Base-by-base conservation (phyloP, 2,113 vertebrate genomes). In the Condylura cristata region DNA sequence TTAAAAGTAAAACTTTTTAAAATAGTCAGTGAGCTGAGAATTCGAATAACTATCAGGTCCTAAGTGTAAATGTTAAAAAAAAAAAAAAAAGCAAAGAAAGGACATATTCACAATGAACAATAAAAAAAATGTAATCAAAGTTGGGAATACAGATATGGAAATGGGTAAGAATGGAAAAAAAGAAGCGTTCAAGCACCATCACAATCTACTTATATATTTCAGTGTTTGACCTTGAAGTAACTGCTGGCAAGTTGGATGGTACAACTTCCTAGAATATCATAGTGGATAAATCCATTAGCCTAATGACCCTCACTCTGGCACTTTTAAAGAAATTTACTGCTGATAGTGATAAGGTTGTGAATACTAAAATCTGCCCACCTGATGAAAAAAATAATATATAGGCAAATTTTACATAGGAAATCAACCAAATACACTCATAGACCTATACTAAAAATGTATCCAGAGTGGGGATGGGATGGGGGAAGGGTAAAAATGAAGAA, bases 281-380 rank as follows among this genome's bases (percentile, higher is more conserved):
- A 91, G 65, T 88, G 37, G 65, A 87, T 93, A 97, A 93, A 97
- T 95, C 95, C 71, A 96, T 96, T 97, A 97, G 83, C 89, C 87
- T 71, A 5, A 46, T 94, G 91, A 94, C 79, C 86, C 89, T 94
- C 46, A 60, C 83, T 89, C 87, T 89, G 86, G 86, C 75, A 97
- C 94, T 96, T 97, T 94, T 91, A 96, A 93, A 83, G 60, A 97
- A 94, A 97, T 97, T 93, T 96, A 96, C 37, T 53, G 80, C 86
- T 86, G 18, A 39, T 96, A 95, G 71, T 95, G 91, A 96, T 95
- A 96, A 95, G 84, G 71, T 93, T 84, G 79, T 6, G 18, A 95
- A 93, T 68, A 94, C 71, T 95, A 86, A 96, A 95, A 97, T 53
- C 75, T 95, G 46, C 71, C 48, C 74, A 20, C 60, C 20, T 93